Conservation (phyloP, 1,140 invertebrate genomes). For the Bicyclus anynana region DNA sequence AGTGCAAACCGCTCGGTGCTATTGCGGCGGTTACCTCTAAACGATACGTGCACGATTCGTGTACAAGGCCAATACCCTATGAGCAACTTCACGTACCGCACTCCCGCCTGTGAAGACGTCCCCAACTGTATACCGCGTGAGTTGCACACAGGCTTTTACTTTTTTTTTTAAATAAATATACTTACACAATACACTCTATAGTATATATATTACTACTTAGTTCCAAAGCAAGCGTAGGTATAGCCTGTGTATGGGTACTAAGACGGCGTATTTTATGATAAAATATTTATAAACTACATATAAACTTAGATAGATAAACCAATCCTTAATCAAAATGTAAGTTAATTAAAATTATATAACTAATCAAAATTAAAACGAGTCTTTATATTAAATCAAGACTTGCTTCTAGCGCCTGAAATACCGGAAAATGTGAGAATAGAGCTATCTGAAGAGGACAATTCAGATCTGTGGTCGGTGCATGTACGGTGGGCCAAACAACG, state of each 20-base stretch:
- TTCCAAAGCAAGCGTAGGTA: no score
- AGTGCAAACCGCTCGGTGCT: conserved; percentile 16
- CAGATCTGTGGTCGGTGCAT: conserved; percentile 33
- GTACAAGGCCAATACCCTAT: conserved; percentile 38
- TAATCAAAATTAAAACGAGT: no score
- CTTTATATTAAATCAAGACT: no score
- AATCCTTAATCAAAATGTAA: no score
- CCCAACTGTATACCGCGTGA: conserved; percentile 27
- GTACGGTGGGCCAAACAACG: conserved; percentile 37
- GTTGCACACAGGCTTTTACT: conserved; percentile 11
- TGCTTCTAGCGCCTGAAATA: conserved; percentile 24
- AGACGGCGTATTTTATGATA: no score
- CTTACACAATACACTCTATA: no score
- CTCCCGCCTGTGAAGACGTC: conserved; percentile 30
- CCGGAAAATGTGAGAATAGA: conserved; percentile 27
- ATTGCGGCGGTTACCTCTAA: conserved; percentile 20
- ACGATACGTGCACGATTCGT: conserved; percentile 31
- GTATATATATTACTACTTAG: no score
- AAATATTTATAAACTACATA: no score
- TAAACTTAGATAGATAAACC: no score
- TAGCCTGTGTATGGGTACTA: no score
- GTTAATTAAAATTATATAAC: no score
- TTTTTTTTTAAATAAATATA: background rate
- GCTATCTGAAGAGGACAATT: conserved; percentile 15
- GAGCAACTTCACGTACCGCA: conserved; percentile 31